Evolutionary conservation across 2,888 invertebrate species (phyloP).

Genomic region (Thalpophila matura): DNA sequence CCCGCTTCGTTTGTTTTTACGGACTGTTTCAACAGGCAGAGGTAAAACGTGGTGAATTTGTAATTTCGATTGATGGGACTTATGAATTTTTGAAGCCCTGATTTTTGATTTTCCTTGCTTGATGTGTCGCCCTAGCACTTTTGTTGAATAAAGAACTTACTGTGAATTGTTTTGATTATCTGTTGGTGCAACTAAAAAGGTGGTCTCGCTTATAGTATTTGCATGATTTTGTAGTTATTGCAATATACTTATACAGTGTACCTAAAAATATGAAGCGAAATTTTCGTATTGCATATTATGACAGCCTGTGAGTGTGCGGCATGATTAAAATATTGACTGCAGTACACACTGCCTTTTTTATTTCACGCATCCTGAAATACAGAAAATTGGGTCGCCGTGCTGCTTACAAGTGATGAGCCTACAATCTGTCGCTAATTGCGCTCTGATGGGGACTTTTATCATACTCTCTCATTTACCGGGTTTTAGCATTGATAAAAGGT

Average conservation of each 20-base stretch:
- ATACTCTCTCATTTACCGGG: too few species aligned
- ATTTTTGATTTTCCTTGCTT: constrained; percentile 18
- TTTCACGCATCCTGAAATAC: constrained; percentile 23
- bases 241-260: background rate
- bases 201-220: too few species aligned
- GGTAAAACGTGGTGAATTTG: constrained; percentile 47
- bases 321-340: constrained; percentile 44
- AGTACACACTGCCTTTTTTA: constrained; percentile 29
- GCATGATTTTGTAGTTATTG: background rate
- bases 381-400: constrained; percentile 28
- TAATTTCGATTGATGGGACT: constrained; percentile 53
- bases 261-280: too few species aligned
- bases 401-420: constrained; percentile 25
- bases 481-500: too few species aligned
- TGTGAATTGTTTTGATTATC: background rate
- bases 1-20: constrained; percentile 53
- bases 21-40: constrained; percentile 41
- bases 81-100: constrained; percentile 35
- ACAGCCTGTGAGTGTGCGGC: background rate
- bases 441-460: background rate
- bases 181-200: too few species aligned
- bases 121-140: constrained; percentile 32
- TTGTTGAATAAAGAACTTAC: background rate
- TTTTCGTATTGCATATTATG: constrained; percentile 4
- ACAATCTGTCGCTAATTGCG: constrained; percentile 14